Evolutionary conservation across 2,888 invertebrate species (phyloP).

Genomic region (Sturmia bella): DNA sequence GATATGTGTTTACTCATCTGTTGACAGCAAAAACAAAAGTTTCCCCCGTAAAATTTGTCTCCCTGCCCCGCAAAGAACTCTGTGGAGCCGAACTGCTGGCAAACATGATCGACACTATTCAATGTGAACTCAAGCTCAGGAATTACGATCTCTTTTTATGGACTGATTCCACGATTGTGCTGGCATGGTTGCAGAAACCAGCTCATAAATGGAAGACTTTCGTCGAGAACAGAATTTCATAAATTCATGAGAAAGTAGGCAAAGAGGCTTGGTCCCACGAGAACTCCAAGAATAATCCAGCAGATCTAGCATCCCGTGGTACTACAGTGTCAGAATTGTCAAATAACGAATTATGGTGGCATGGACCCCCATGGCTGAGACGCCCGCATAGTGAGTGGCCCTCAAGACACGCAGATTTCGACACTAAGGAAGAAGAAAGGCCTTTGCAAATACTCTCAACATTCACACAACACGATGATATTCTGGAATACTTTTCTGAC

Average conservation of each 20-base stretch:
- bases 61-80: not conserved
- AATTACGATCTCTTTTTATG: not conserved
- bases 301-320: constrained; percentile 4
- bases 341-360: not conserved
- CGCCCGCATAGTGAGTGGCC: not conserved
- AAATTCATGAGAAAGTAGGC: constrained; percentile 2
- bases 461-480: not conserved
- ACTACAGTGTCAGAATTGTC: not conserved
- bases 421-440: not conserved
- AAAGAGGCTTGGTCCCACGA: not conserved
- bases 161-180: constrained; percentile 8
- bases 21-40: not conserved
- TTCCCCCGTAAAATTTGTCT: not conserved
- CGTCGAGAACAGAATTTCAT: not conserved
- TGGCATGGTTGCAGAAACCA: not conserved
- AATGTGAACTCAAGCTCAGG: not conserved
- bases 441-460: not conserved
- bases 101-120: not conserved
- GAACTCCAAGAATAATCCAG: not conserved
- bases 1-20: not conserved
- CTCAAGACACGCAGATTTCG: too few relatives aligned
- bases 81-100: constrained; percentile 12
- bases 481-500: not conserved
- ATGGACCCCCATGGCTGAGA: not conserved
- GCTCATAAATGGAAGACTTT: not conserved